Evolutionary conservation across 2,113 vertebrate genomes (phyloP).

Genomic region (Parus major): DNA sequence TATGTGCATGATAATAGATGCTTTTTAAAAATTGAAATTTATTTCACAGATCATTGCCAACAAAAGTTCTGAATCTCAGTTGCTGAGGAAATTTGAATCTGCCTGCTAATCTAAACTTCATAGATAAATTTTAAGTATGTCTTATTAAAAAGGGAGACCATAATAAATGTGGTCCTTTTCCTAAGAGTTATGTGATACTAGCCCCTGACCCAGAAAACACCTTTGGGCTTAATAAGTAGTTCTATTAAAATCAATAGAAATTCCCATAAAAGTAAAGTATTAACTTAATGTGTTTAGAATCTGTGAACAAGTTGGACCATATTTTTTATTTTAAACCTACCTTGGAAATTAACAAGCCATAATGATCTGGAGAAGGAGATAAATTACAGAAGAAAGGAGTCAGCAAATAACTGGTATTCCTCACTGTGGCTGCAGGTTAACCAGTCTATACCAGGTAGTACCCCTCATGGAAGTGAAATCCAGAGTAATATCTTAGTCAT

Average conservation of each 20-base stretch:
- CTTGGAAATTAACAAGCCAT: not conserved
- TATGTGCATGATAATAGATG: not conserved
- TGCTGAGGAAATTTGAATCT: not conserved
- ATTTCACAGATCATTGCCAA: not conserved
- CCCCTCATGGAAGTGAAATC: not conserved
- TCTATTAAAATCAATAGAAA: conserved; percentile 31
- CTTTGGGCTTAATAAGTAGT: not conserved
- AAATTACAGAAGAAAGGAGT: not conserved
- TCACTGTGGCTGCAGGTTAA: not conserved
- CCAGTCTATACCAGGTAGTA: not conserved
- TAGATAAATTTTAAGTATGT: not conserved
- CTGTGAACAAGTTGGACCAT: not conserved
- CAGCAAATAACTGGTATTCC: not conserved
- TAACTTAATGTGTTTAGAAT: not conserved
- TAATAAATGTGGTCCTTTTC: not conserved
- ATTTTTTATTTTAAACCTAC: not conserved
- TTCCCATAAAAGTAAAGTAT: conserved; percentile 3
- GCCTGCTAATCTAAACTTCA: not conserved
- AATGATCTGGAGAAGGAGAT: not conserved
- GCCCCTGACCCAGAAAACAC: not conserved
- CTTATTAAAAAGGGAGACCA: not conserved
- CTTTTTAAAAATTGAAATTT: not conserved
- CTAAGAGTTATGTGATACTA: not conserved
- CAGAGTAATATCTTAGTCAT: not conserved
- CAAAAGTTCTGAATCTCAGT: not conserved